Evolutionary conservation across 37 sponge, comb jelly and placozoan species (phyloP).

Genomic region (Petrosia ficiformis): DNA sequence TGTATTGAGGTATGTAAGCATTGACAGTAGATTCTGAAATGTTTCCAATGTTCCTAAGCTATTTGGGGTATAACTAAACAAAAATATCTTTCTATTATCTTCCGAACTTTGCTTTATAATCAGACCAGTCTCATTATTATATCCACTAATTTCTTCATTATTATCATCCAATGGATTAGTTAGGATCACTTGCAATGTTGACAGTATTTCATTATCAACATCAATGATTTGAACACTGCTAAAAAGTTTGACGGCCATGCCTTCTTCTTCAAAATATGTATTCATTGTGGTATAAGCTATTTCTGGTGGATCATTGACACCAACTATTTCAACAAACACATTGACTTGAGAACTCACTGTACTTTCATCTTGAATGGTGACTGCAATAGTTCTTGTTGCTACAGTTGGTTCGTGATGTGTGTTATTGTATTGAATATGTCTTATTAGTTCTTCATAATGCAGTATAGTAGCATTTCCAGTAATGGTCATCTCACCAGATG

Average conservation of each 20-base stretch:
- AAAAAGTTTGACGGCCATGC: slow-evolving; percentile 28
- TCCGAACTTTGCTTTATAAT: background rate
- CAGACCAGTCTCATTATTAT: slow-evolving; percentile 1
- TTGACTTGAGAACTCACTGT: slow-evolving; percentile 12
- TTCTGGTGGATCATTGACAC: slow-evolving; percentile 51
- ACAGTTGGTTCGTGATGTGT: slow-evolving; percentile 41
- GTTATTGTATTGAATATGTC: slow-evolving; percentile 42
- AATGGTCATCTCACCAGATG: slow-evolving; percentile 25
- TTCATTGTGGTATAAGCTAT: slow-evolving; percentile 2
- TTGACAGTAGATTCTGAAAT: slow-evolving; percentile 14
- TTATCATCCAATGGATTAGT: slow-evolving; percentile 21
- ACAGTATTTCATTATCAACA: slow-evolving; percentile 34
- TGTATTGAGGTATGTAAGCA: slow-evolving; percentile 46
- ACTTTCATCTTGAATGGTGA: slow-evolving; percentile 50
- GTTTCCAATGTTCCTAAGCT: slow-evolving; percentile 14
- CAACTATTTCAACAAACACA: slow-evolving; percentile 25
- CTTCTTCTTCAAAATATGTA: slow-evolving; percentile 36
- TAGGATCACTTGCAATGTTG: slow-evolving; percentile 16
- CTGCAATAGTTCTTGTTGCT: slow-evolving; percentile 28
- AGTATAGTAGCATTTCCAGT: slow-evolving; percentile 25
- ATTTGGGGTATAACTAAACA: slow-evolving; percentile 19
- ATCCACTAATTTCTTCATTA: slow-evolving; percentile 9
- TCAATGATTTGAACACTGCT: slow-evolving; percentile 18
- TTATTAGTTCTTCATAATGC: slow-evolving; percentile 35
- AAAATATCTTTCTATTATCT: background rate